A percentile compares a stretch with the other conserved stretches of the same genome.
Evolutionary conservation across 2,113 vertebrate species (phyloP).

Genomic region (Chloropsis hardwickii): DNA sequence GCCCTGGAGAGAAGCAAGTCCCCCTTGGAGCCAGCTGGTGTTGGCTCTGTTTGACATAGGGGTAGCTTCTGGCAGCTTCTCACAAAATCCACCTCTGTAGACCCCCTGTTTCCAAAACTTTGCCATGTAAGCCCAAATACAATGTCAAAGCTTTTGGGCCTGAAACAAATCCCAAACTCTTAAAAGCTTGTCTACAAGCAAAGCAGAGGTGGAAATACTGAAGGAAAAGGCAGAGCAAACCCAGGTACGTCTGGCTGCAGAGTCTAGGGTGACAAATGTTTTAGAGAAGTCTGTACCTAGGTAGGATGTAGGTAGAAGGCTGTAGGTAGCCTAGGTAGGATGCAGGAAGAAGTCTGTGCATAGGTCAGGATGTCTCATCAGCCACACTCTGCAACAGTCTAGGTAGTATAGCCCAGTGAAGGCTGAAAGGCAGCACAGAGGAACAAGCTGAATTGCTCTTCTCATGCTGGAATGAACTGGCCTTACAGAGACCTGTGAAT

Average conservation of each 20-base stretch:
- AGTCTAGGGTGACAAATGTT: neutral
- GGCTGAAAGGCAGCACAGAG: neutral
- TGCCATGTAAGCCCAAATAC: neutral
- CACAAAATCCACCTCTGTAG: neutral
- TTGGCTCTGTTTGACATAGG: neutral
- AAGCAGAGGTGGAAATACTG: neutral
- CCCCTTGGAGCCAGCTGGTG: neutral
- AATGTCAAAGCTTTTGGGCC: neutral
- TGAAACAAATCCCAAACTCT: neutral
- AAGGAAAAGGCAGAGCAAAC: neutral
- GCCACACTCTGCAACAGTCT: fast-evolving
- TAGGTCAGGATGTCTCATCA: neutral
- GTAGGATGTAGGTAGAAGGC: no score
- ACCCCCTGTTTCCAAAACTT: neutral
- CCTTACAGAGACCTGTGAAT: neutral
- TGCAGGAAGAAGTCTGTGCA: no score
- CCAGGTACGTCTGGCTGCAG: fast-evolving
- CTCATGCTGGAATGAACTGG: neutral
- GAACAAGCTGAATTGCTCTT: neutral
- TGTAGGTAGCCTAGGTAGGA: no score
- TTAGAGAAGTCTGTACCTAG: neutral
- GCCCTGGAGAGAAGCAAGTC: neutral
- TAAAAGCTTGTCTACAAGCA: neutral
- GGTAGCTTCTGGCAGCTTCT: neutral
- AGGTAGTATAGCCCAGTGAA: neutral